Percentiles rank a stretch among this genome's conserved stretches.
These are phyloP conservation scores for Cenopis cana DNA, from an alignment of 2,888 invertebrate genomes.

Conservation along the genomic window DNA sequence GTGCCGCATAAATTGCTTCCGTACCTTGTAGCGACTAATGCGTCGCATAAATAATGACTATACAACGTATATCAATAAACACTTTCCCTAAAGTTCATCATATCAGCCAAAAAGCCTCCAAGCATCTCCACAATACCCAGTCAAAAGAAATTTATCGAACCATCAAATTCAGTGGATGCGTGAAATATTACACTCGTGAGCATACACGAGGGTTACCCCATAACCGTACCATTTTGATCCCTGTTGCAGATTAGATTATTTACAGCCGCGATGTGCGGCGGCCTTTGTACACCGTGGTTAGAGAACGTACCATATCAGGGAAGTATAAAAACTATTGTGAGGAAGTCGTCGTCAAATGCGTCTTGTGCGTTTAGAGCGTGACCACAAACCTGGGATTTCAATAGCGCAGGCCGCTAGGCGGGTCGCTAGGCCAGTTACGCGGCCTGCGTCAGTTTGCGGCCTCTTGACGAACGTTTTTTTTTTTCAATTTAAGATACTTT, in stretches of 20 bases:
- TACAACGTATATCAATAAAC: too few species aligned
- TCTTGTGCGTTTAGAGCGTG: too few species aligned
- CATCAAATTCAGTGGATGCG: constrained; percentile 8
- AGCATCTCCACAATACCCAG: not conserved
- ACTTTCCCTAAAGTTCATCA: too few species aligned
- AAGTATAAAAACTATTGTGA: too few species aligned
- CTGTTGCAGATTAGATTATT: constrained; percentile 19
- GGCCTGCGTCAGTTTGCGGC: too few species aligned
- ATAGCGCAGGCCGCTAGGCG: too few species aligned
- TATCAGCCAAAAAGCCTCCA: not conserved
- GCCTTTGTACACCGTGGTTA: not conserved
- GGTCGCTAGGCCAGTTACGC: too few species aligned
- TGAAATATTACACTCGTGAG: constrained; percentile 12
- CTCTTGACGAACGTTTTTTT: too few species aligned
- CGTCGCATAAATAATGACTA: not conserved
- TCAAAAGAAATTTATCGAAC: constrained; percentile 8
- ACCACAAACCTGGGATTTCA: too few species aligned
- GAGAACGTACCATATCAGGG: too few species aligned
- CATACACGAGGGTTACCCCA: constrained; percentile 6
- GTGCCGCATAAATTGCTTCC: not conserved
- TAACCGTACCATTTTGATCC: constrained; percentile 13
- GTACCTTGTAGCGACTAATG: not conserved
- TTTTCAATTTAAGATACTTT: too few species aligned
- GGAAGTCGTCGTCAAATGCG: too few species aligned
- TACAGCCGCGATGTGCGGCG: not conserved